phyloP scores from a whole-genome alignment of 35 echinoderm and acorn worm genomes.

The Anneissia japonica region DNA sequence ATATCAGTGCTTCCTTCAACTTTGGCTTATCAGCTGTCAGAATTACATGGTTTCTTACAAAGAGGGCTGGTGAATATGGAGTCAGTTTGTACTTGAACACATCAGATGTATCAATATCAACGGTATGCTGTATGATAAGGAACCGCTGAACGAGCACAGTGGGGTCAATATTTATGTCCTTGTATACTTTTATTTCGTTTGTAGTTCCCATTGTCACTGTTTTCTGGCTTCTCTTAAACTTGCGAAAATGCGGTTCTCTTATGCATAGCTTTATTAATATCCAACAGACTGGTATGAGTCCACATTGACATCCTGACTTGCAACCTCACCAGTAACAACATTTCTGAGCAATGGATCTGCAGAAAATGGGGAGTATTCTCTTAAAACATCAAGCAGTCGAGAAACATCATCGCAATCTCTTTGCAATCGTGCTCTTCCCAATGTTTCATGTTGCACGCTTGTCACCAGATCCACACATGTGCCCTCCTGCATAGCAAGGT shows the following conservation, averaged over 20 bases:
- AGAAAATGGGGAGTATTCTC: conserved; percentile 6
- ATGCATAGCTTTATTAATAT: conserved; percentile 35
- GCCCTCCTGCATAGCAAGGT: conserved; percentile 59
- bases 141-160: conserved; percentile 39
- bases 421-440: conserved; percentile 7
- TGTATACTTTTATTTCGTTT: neutral
- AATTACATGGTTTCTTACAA: conserved; percentile 11
- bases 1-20: conserved; percentile 12
- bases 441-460: conserved; percentile 50
- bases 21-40: conserved; percentile 45
- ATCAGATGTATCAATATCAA: conserved; percentile 14
- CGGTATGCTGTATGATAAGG: conserved; percentile 8
- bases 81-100: conserved; percentile 38
- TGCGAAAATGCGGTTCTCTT: conserved; percentile 12
- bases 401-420: conserved; percentile 16
- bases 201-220: conserved; percentile 20
- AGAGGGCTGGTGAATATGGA: conserved; percentile 22
- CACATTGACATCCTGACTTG: conserved; percentile 39
- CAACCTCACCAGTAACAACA: conserved; percentile 48
- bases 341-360: conserved; percentile 49
- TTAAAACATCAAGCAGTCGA: conserved; percentile 5
- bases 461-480: conserved; percentile 30
- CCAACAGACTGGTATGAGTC: conserved; percentile 34
- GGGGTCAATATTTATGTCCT: conserved; percentile 40
- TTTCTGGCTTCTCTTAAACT: conserved; percentile 20